Evolutionary conservation across 2,797 vertebrate genomes (phyloP).

Genomic region (Poeciliopsis turneri): DNA sequence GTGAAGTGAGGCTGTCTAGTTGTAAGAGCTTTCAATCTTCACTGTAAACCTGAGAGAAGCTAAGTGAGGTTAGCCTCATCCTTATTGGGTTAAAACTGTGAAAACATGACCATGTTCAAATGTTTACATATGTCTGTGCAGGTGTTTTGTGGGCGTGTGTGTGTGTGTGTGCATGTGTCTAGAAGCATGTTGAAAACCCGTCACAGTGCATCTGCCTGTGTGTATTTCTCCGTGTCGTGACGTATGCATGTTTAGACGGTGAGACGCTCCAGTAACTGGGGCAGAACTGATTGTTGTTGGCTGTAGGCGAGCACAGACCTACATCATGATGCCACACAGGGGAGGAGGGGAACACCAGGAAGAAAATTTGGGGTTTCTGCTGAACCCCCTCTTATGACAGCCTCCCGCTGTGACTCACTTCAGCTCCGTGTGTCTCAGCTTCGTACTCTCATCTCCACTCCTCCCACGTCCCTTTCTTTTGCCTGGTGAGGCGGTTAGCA

Average conservation of each 20-base stretch:
- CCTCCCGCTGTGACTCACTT: constrained; percentile 4
- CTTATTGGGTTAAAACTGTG: neutral
- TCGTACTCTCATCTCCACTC: neutral
- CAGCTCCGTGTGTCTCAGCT: neutral
- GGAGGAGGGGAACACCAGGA: constrained; percentile 31
- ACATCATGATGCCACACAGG: constrained; percentile 70
- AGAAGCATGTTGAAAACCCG: constrained; percentile 41
- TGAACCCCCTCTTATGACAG: constrained; percentile 19
- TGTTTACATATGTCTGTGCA: constrained; percentile 24
- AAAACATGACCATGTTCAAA: constrained; percentile 9
- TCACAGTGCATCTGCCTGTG: constrained; percentile 9
- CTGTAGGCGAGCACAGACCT: constrained; percentile 82
- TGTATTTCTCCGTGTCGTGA: constrained; percentile 43
- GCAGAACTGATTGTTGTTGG: constrained; percentile 84
- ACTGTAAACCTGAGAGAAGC: neutral
- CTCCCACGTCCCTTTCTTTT: neutral
- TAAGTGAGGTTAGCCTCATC: neutral
- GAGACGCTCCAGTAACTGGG: constrained; percentile 81
- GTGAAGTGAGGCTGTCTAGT: neutral
- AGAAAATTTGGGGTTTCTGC: constrained; percentile 50
- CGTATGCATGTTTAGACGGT: constrained; percentile 63
- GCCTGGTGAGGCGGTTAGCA: constrained; percentile 38
- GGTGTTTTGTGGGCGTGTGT: neutral
- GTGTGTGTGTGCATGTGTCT: neutral
- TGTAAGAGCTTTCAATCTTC: neutral